A percentile compares a stretch with the other conserved stretches of the same genome.
These are phyloP conservation scores for Neofelis nebulosa DNA, from an alignment of 2,113 vertebrate genomes.

Conservation along the genomic window DNA sequence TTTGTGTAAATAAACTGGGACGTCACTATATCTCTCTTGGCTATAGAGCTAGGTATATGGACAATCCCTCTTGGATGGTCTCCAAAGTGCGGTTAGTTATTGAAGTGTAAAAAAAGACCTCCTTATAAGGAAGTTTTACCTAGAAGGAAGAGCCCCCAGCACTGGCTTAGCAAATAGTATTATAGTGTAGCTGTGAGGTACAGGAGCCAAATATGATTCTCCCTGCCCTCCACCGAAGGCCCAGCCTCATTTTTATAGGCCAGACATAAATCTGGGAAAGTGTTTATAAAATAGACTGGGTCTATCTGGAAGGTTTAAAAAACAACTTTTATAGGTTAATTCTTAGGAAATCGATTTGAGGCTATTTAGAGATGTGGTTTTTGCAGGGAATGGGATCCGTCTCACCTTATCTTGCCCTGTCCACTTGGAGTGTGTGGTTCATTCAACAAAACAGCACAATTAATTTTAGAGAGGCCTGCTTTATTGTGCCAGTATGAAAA, in stretches of 20 bases:
- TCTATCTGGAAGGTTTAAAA: constrained; percentile 84
- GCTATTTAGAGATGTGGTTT: constrained; percentile 63
- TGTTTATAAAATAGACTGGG: constrained; percentile 86
- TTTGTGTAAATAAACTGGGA: constrained; percentile 89
- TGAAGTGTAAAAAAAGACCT: constrained; percentile 61
- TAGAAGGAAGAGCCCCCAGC: constrained; percentile 55
- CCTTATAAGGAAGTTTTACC: constrained; percentile 78
- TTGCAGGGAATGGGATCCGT: background rate
- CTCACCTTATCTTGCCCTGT: background rate
- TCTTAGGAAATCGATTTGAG: constrained; percentile 72
- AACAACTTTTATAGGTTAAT: constrained; percentile 80
- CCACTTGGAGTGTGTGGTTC: background rate
- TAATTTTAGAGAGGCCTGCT: background rate
- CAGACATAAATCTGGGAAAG: constrained; percentile 85
- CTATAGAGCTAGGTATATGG: constrained; percentile 68
- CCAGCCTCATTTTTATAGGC: constrained; percentile 83
- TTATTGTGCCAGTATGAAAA: background rate
- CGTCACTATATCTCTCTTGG: constrained; percentile 84
- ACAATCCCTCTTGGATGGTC: constrained; percentile 63
- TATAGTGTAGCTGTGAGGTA: background rate
- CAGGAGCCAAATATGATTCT: constrained; percentile 67
- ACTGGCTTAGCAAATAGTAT: constrained; percentile 16
- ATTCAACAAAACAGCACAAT: constrained; percentile 46
- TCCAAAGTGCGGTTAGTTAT: constrained; percentile 65
- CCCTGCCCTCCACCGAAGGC: constrained; percentile 81